A percentile compares a stretch with the other conserved stretches of the same genome.
phyloP scores from a whole-genome alignment of 2,113 vertebrate genomes.

The Hydropotes inermis region DNA sequence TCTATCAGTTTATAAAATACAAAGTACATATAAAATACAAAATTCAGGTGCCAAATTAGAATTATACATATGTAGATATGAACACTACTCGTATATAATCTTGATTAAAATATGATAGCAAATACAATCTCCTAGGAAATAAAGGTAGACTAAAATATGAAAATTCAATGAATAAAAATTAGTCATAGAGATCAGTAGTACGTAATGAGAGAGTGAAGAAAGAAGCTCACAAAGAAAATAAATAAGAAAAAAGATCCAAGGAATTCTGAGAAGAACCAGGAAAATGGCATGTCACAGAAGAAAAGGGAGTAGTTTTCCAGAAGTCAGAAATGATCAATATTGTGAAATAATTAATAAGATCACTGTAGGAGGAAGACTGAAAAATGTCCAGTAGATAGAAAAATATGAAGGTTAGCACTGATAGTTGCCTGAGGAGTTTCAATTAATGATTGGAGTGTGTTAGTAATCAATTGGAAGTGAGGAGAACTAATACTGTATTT shows the following conservation, averaged over 20 bases:
- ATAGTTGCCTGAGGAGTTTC: background rate
- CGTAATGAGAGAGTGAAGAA: background rate
- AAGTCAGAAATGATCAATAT: background rate
- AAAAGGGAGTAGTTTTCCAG: background rate
- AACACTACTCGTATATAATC: background rate
- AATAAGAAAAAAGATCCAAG: background rate
- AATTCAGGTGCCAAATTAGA: background rate
- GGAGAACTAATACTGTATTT: background rate
- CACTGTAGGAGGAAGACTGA: background rate
- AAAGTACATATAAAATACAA: background rate
- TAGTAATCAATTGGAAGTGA: background rate
- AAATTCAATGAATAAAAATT: background rate
- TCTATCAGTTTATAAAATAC: background rate
- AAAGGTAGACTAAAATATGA: background rate
- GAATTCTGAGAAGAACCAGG: background rate
- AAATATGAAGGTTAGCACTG: background rate
- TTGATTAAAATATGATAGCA: background rate
- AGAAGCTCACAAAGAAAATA: background rate
- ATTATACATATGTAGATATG: background rate
- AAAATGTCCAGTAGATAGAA: background rate
- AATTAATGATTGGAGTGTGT: background rate
- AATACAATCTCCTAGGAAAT: background rate
- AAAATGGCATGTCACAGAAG: background rate
- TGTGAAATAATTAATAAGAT: background rate
- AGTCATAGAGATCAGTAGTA: background rate